Base-by-base conservation (phyloP, 1,140 invertebrate genomes). In the Drosophila aff. region DNA sequence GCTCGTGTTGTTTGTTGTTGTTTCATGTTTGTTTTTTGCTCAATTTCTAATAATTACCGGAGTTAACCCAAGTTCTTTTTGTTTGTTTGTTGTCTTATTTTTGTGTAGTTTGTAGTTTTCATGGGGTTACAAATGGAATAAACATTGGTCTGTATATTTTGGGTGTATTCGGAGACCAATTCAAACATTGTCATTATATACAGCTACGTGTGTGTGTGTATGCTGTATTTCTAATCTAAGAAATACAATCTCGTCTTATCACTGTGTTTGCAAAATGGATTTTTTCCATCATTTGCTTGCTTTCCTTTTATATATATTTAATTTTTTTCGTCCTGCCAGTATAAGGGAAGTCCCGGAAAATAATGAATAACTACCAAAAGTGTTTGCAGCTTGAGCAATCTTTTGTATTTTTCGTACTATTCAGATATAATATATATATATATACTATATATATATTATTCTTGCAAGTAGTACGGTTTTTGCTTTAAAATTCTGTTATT, bases 331-430 rank as follows among this genome's bases (percentile, higher is more conserved):
- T 60, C 43, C 49, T 52, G 50, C 28, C 50, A 52, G 50, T 53
- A 15, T 53, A 15, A 11, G 33, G 66, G 66, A 71, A 71, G 63
- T 50, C 49, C 49, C 49, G 49, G 26, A 36, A 66, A 33, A 23
- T 23, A 55, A 66, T 31, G 53, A 67, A 50, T 67, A 55, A 23
- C 52, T 66, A 43, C 38, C 62, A 69, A 69, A 65, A 40, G 46
- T 52, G 40, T 65, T 68, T 68, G 65, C 65, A n/a, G 16, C 26
- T 68, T 68, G 66, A 64, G 66, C 66, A 69, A 69, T 38, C 61
- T 47, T 43, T 49, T 66, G 63, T 18, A 31, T 65, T 59, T 43
- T 11, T 36, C 57, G 33, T 43, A 15, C 38, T 60, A 8, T 33
- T n/a, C 36, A 49, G n/a, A 31, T 41, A 28, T 38, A 41, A 23